A percentile compares a stretch with the other conserved stretches of the same genome.
Conservation (phyloP, 2,888 invertebrate species). For the Catocala sponsa region DNA sequence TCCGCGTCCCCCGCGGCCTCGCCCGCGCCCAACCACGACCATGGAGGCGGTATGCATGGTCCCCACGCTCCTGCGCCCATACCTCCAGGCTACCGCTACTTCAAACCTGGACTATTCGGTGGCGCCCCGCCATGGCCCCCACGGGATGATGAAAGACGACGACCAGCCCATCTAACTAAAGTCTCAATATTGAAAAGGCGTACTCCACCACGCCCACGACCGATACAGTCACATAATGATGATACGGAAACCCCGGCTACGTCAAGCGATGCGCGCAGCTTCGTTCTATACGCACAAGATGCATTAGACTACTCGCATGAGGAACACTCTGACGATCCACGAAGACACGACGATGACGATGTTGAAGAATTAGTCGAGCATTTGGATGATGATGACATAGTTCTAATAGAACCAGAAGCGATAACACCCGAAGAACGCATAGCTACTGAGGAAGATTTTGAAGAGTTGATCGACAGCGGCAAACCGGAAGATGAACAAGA, state of each 20-base stretch:
- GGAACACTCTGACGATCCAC: slow-evolving; percentile 77
- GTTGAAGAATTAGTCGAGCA: slow-evolving; percentile 73
- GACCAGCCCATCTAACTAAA: slow-evolving; percentile 78
- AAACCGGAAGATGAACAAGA: slow-evolving; percentile 85
- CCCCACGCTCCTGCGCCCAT: slow-evolving; percentile 82
- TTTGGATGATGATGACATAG: slow-evolving; percentile 89
- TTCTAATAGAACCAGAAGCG: slow-evolving; percentile 88
- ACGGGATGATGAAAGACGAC: slow-evolving; percentile 74
- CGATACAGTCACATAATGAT: slow-evolving; percentile 43
- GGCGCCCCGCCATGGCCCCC: slow-evolving; percentile 90
- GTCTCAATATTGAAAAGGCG: slow-evolving; percentile 89
- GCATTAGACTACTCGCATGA: slow-evolving; percentile 84
- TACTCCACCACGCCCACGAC: slow-evolving; percentile 87
- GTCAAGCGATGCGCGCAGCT: slow-evolving; percentile 88
- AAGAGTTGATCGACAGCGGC: slow-evolving; percentile 90
- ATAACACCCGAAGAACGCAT: slow-evolving; percentile 90
- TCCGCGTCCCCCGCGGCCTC: slow-evolving; percentile 79
- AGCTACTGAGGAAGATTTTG: slow-evolving; percentile 90
- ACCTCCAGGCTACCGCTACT: slow-evolving; percentile 89
- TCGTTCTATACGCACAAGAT: slow-evolving; percentile 88
- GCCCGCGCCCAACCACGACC: slow-evolving; percentile 65
- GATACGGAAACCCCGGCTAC: slow-evolving; percentile 66
- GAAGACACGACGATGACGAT: slow-evolving; percentile 74
- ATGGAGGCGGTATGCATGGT: slow-evolving; percentile 64
- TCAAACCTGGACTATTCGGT: slow-evolving; percentile 89